A percentile compares a stretch with the other conserved stretches of the same genome.
Evolutionary conservation across 2,888 invertebrate genomes (phyloP).

Genomic region (Limnephilus auricula): DNA sequence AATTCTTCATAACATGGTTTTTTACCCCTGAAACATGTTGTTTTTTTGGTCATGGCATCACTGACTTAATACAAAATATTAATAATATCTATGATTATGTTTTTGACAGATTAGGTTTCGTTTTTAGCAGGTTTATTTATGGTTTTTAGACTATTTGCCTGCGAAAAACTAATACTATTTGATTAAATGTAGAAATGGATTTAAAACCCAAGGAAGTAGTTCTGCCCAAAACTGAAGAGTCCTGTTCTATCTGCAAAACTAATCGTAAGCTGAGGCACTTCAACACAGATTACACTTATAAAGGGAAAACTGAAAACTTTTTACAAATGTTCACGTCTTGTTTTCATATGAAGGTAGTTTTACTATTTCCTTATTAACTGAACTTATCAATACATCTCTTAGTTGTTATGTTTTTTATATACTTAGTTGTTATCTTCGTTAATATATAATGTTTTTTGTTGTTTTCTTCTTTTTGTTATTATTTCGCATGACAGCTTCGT

Average conservation of each 20-base stretch:
- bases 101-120: not conserved
- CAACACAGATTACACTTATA: not conserved
- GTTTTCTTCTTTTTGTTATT: not conserved
- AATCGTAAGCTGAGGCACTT: not conserved
- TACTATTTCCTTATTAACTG: not conserved
- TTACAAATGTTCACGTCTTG: not conserved
- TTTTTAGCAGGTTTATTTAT: too few species aligned
- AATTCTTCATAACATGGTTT: too few species aligned
- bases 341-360: not conserved
- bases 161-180: not conserved
- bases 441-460: not conserved
- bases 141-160: not conserved
- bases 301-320: not conserved
- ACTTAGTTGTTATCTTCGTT: too few species aligned
- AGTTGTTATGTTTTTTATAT: not conserved
- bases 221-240: not conserved
- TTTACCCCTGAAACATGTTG: too few species aligned
- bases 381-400: not conserved
- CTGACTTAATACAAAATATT: too few species aligned
- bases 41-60: too few species aligned
- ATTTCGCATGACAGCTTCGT: not conserved
- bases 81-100: not conserved
- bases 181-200: not conserved
- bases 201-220: not conserved
- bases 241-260: not conserved